Conservation (phyloP, 2,888 invertebrate species). For the Sericinus montela region DNA sequence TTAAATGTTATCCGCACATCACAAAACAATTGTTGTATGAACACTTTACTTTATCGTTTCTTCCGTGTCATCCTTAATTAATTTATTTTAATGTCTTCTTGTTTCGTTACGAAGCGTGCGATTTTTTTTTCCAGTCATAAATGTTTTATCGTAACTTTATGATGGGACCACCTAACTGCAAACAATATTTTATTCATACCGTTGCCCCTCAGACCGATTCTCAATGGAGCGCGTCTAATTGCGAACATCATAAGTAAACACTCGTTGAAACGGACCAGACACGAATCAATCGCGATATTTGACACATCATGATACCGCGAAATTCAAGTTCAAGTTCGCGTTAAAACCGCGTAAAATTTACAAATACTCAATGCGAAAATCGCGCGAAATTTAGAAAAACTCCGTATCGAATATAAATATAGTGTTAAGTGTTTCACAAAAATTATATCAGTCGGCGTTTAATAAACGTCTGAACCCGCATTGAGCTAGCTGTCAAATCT, state of each 20-base stretch:
- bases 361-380: slow-evolving; percentile 31
- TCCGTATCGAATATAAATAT: slow-evolving; percentile 48
- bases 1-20: slow-evolving; percentile 11
- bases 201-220: slow-evolving; percentile 59
- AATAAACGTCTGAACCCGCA: slow-evolving; percentile 79
- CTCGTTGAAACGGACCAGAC: slow-evolving; percentile 51
- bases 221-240: slow-evolving; percentile 67
- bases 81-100: slow-evolving; percentile 32
- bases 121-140: slow-evolving; percentile 46
- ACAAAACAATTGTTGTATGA: slow-evolving; percentile 12
- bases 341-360: slow-evolving; percentile 47
- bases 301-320: slow-evolving; percentile 29
- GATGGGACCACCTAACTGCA: slow-evolving; percentile 50
- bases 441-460: slow-evolving; percentile 71
- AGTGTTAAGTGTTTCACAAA: slow-evolving; percentile 62
- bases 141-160: slow-evolving; percentile 47
- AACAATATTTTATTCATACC: slow-evolving; percentile 62
- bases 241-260: slow-evolving; percentile 66
- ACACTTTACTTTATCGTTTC: slow-evolving; percentile 43
- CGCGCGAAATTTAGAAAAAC: slow-evolving; percentile 19
- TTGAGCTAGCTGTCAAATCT: slow-evolving; percentile 81
- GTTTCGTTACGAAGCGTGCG: slow-evolving; percentile 35
- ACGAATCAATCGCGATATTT: slow-evolving; percentile 61
- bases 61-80: slow-evolving; percentile 52
- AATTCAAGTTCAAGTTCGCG: slow-evolving; percentile 62